Evolutionary conservation across 2,113 vertebrate genomes (phyloP), one percentile per base, ranked within the genome.

Genomic region (Nothoprocta perdicaria): DNA sequence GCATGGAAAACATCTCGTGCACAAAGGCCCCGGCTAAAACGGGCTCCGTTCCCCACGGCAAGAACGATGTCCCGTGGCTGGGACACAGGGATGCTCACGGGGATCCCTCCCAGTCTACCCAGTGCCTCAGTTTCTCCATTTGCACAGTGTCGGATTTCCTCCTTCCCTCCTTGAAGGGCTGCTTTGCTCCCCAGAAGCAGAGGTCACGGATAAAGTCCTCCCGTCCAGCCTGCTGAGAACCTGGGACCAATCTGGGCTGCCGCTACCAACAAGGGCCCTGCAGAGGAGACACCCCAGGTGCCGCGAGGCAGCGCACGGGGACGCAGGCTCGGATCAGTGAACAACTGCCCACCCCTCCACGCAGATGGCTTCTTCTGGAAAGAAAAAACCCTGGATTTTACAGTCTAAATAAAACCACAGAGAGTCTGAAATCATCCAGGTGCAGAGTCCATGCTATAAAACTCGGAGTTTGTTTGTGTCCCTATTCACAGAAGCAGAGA

Each of bases 111-210:
- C 40, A 16, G 26, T 12, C 45, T 22, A 38, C 4, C 3, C 65
- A 1, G 2, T 63, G 43, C 65, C 84, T 81, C 86, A 29, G 48
- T 73, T 84, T 81, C 55, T 60, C 61, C 31, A 19, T 31, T 58
- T n/a, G 9, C 3, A 63, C 26, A 61, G 33, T 6, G 8, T 8
- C 14, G 0, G 1, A 23, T 31, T 31, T 10, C 21, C 22, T 38
- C 43, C 52, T 53, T 63, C n/a, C 14, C 58, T 41, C 14, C 40
- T 17, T 8, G 23, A 73, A 15, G 23, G 18, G 3, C 19, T 46
- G n/a, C 4, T 78, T 67, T 41, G 31, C 67, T 40, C 31, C 50
- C 31, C 23, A 7, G 9, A 13, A 41, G 21, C 18, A 62, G 23
- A 67, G 41, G 8, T 14, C 35, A 23, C 11, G 46, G 26, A 14